Conservation (phyloP, 64 coral and sea anemone species). For the Montipora capricornis region DNA sequence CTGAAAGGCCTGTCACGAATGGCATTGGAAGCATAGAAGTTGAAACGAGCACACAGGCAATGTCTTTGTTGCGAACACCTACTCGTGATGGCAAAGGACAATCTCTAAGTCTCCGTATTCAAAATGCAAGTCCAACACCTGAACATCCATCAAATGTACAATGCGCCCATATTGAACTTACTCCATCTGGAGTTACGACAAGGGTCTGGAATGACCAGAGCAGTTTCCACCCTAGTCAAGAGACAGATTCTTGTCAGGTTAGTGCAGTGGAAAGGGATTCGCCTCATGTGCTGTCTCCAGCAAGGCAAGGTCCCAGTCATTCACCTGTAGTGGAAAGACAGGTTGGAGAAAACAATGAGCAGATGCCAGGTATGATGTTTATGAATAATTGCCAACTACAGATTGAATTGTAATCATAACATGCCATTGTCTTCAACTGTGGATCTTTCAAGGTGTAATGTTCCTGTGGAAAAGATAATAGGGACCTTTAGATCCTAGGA, state of each 20-base stretch:
- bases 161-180: slow-evolving; percentile 2
- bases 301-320: not conserved
- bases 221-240: not conserved
- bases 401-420: too few relatives aligned
- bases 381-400: too few relatives aligned
- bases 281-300: not conserved
- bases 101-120: slow-evolving; percentile 21
- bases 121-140: not conserved
- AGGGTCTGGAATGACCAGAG: not conserved
- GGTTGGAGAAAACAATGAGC: not conserved
- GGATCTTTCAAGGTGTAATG: too few relatives aligned
- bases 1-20: not conserved
- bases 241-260: not conserved
- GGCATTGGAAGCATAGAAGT: slow-evolving; percentile 1
- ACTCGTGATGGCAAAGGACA: not conserved
- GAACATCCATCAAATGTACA: slow-evolving; percentile 2
- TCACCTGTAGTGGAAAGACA: not conserved
- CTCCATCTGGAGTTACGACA: slow-evolving; percentile 18
- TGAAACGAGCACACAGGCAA: not conserved
- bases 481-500: too few relatives aligned
- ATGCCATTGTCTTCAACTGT: too few relatives aligned
- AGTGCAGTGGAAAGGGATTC: not conserved
- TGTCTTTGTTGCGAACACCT: not conserved
- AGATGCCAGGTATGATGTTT: not conserved
- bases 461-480: too few relatives aligned